Base-by-base conservation (phyloP, 1,140 invertebrate genomes). In the Eumaeus atala region DNA sequence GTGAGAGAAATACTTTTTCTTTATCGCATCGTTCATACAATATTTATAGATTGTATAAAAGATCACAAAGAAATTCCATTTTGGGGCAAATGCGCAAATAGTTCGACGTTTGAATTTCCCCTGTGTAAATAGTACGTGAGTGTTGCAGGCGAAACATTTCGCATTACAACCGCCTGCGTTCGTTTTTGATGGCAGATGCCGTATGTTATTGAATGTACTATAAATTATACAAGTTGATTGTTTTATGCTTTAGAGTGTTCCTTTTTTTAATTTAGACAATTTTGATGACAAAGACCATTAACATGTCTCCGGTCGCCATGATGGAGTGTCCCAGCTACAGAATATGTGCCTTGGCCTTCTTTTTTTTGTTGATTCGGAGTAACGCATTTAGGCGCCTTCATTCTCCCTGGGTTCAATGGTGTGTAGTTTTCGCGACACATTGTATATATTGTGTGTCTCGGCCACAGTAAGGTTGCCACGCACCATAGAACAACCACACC, bases 61-160 rank as follows among this genome's bases (percentile, higher is more conserved):
- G 61, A 72, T 72, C 69, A 79, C 71, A 74, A 84, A 81, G 74
- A 79, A 79, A 81, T 77, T 76, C 70, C 66, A 77, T 84, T 79
- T 81, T 74, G 72, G 74, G 72, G 59, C 62, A 74, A 80, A 80
- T 64, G 72, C 67, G 68, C 74, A 79, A 82, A 82, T 80, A 78
- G 77, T 80, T 82, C 73, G 76, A 84, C 73, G 74, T 84, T 79
- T 76, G 77, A 77, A 81, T 81, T 81, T 84, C 77, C 76, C 77
- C 59, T 73, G 76, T 77, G 77, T 82, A 84, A 80, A 82, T 82
- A 72, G 70, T 70, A 74, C 69, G 66, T 70, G 65, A 68, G 76
- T 71, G 73, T 72, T 75, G 71, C 70, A 72, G 67, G 69, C 74
- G 73, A 80, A 80, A 80, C 75, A 78, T 72, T 70, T 59, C 58